phyloP scores from a whole-genome alignment of 1,140 invertebrate species.

The Platyura marginata region DNA sequence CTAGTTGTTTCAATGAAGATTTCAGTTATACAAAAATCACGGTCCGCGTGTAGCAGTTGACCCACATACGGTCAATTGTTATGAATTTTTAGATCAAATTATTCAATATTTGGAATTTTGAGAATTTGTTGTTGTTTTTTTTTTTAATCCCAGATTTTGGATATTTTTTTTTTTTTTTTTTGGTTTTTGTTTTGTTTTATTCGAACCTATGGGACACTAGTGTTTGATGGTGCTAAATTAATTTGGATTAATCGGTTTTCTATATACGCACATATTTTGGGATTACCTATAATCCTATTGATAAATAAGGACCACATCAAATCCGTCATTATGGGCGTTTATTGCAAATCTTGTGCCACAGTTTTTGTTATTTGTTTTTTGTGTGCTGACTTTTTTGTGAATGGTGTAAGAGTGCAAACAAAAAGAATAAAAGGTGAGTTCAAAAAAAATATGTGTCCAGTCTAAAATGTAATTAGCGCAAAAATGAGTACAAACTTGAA shows the following conservation, averaged over 20 bases:
- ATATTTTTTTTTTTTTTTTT: neutral
- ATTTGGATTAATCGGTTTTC: neutral
- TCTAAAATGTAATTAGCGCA: too few relatives aligned
- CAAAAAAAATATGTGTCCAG: too few relatives aligned
- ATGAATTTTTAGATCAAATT: neutral
- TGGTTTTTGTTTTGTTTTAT: neutral
- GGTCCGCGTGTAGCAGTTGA: neutral
- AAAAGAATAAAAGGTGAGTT: slow-evolving; percentile 1
- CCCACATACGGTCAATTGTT: neutral
- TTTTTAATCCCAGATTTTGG: neutral
- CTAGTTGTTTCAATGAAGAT: neutral
- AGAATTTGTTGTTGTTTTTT: neutral
- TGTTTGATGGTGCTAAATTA: neutral
- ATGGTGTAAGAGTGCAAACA: neutral
- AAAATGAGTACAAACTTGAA: too few relatives aligned
- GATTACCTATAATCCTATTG: neutral
- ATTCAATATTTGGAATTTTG: neutral
- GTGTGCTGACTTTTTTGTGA: neutral
- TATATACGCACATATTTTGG: too few relatives aligned
- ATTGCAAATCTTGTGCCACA: neutral
- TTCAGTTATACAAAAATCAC: neutral
- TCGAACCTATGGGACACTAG: neutral
- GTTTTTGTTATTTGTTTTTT: neutral
- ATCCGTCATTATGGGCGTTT: neutral
- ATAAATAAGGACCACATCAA: neutral